Conservation (phyloP, 1,140 invertebrate genomes). For the Marisa cornuarietis region DNA sequence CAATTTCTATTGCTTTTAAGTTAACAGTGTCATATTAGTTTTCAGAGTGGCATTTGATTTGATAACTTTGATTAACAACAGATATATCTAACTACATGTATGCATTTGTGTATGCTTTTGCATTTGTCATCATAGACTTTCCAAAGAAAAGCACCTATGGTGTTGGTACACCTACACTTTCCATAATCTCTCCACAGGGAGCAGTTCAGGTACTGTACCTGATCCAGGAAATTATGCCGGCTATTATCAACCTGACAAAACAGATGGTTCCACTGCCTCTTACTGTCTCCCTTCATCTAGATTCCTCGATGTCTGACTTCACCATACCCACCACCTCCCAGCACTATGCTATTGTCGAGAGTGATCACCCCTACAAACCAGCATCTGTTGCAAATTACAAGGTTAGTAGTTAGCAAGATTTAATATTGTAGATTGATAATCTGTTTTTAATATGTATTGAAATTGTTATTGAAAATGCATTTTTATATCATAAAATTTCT, state of each 20-base stretch:
- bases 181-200: slow-evolving; percentile 69
- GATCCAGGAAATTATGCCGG: slow-evolving; percentile 89
- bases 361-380: slow-evolving; percentile 95
- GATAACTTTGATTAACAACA: not conserved
- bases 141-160: too few relatives aligned
- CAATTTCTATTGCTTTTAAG: too few relatives aligned
- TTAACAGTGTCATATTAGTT: too few relatives aligned
- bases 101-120: not conserved
- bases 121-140: too few relatives aligned
- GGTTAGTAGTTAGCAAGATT: slow-evolving; percentile 62
- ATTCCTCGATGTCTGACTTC: slow-evolving; percentile 26
- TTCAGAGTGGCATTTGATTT: not conserved
- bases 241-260: slow-evolving; percentile 85
- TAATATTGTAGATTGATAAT: too few relatives aligned
- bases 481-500: slow-evolving; percentile 17
- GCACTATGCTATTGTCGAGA: slow-evolving; percentile 92
- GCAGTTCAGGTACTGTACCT: slow-evolving; percentile 89
- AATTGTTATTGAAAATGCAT: not conserved
- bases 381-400: slow-evolving; percentile 87
- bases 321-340: slow-evolving; percentile 70
- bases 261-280: slow-evolving; percentile 43
- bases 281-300: slow-evolving; percentile 17
- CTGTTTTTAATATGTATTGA: not conserved
- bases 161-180: not conserved
- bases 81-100: not conserved